These are phyloP conservation scores for Mirounga angustirostris DNA, from an alignment of 2,113 vertebrate species.

Conservation along the genomic window DNA sequence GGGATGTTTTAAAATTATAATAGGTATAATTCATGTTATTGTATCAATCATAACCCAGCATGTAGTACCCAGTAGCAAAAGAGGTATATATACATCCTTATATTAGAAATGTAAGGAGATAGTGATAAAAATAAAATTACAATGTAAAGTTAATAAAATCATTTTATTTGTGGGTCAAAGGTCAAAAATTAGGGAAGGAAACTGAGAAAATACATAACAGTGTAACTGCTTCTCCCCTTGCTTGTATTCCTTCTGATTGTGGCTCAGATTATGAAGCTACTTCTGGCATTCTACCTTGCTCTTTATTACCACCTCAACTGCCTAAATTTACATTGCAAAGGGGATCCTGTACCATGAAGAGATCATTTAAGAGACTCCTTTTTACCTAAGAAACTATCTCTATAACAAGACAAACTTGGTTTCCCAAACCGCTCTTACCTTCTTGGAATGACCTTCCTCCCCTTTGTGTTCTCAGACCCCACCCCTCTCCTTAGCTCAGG, in stretches of 20 bases:
- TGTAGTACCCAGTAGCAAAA: background rate
- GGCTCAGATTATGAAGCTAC: background rate
- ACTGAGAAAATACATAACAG: background rate
- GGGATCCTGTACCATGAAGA: background rate
- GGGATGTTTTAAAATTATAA: background rate
- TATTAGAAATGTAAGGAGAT: background rate
- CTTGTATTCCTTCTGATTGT: background rate
- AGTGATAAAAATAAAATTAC: background rate
- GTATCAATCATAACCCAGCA: background rate
- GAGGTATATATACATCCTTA: background rate
- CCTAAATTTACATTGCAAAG: background rate
- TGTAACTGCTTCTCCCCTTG: too few species aligned
- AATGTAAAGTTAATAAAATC: conserved; percentile 2
- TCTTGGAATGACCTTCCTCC: background rate
- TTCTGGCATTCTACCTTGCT: background rate
- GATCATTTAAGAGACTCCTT: background rate
- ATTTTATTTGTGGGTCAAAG: background rate
- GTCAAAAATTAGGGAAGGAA: conserved; percentile 55
- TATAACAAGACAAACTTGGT: background rate
- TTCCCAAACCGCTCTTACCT: background rate
- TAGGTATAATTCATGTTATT: background rate
- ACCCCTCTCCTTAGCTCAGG: background rate
- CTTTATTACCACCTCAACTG: background rate
- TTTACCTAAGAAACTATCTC: background rate
- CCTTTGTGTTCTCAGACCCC: background rate